Evolutionary conservation across 2,113 vertebrate species (phyloP), one percentile per base, ranked within the genome.

Genomic region (Nannospalax galili): DNA sequence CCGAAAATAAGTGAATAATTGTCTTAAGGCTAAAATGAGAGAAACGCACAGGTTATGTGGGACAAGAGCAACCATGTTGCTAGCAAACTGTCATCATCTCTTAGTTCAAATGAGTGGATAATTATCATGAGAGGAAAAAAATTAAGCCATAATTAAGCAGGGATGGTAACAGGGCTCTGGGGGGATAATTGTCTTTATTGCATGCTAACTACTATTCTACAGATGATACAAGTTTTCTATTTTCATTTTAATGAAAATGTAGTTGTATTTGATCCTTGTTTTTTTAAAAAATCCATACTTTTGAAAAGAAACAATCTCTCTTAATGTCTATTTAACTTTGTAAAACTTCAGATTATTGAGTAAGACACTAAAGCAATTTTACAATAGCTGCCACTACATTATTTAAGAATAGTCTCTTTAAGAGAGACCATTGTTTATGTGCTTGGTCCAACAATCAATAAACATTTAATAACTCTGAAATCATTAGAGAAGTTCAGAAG

Each of bases 101-200:
- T 97, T 82, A 69, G 79, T 84, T 75, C 7, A 0, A 94, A 95
- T 80, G 90, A 93, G 56, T 90, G 56, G 91, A 72, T 90, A 97
- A 96, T 96, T 94, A 96, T 79, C 92, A 92, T 35, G 74, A 84
- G 77, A 91, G 64, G 42, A 78, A 92, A 65, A 80, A 89, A 96
- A 94, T 84, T 93, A 97, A 96, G 72, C 72, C 35, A 64, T 88
- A 93, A 94, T 93, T 95, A 96, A 90, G 95, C 79, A 52, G 69
- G 72, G 65, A n/a, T 58, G 88, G 37, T 95, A 91, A 88, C 37
- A 94, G 62, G 84, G 52, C 40, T 84, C 88, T 73, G 89, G 24
- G 11, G 84, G 87, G 37, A 78, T 96, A 96, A 95, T 94, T 94
- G 72, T 78, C 58, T 95, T 96, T 72, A 62, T 56, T 95, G 70